Evolutionary conservation across 1,140 invertebrate species (phyloP).

Genomic region (Stegodyphus mimosarum): DNA sequence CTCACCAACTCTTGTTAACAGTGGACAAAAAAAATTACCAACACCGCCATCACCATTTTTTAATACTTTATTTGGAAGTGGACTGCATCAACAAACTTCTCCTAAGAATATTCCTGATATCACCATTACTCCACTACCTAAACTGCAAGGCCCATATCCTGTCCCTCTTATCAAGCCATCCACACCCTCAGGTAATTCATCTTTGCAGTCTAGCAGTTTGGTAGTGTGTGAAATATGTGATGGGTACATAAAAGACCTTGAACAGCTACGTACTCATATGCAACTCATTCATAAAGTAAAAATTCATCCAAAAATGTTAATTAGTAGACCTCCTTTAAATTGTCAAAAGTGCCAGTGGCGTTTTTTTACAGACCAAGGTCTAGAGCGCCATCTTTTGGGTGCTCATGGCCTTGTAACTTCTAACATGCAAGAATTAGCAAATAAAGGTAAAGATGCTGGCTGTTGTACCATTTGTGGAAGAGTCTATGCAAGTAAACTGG

Average conservation of each 20-base stretch:
- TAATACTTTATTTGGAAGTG: conserved; percentile 15
- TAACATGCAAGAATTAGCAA: conserved; percentile 94
- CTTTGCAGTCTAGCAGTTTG: conserved; percentile 93
- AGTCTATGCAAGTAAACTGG: conserved; percentile 92
- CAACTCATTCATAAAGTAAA: conserved; percentile 95
- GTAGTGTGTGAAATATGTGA: conserved; percentile 96
- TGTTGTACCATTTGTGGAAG: conserved; percentile 91
- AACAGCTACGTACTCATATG: conserved; percentile 93
- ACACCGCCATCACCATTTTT: conserved; percentile 3
- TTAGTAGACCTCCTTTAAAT: conserved; percentile 91
- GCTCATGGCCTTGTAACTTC: conserved; percentile 93
- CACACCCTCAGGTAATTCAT: conserved; percentile 78
- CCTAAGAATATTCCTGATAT: conserved; percentile 21
- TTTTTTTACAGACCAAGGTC: conserved; percentile 85
- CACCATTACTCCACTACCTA: conserved; percentile 39
- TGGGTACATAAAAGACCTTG: conserved; percentile 93
- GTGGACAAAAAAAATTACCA: conserved; percentile 4
- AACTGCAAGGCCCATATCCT: conserved; percentile 46
- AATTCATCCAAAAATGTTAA: conserved; percentile 96
- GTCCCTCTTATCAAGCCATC: conserved; percentile 22
- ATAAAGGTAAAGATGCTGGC: conserved; percentile 92
- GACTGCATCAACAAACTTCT: conserved; percentile 10
- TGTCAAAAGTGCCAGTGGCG: conserved; percentile 95
- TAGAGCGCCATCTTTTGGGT: conserved; percentile 91
- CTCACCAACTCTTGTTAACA: neutral